Evolutionary conservation across 2,888 invertebrate species (phyloP).

Genomic region (Perizoma flavofasciatum): DNA sequence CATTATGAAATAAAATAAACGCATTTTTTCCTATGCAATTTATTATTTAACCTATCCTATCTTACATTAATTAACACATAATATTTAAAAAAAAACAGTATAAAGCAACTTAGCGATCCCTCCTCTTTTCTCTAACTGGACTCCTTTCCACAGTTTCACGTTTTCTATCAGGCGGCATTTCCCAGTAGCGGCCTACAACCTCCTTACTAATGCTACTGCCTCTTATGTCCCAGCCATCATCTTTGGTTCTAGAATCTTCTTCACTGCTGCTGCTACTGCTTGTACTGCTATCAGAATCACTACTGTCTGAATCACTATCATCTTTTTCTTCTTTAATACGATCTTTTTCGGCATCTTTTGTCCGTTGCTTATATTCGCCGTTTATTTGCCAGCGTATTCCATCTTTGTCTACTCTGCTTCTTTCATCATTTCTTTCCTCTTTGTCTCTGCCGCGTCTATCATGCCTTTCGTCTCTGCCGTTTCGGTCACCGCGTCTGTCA

Average conservation of each 20-base stretch:
- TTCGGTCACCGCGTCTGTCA: conserved; percentile 28
- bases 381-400: conserved; percentile 27
- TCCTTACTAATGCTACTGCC: conserved; percentile 39
- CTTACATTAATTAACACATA: conserved; percentile 17
- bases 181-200: conserved; percentile 49
- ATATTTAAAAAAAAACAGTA: too few relatives aligned
- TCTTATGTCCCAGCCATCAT: conserved; percentile 52
- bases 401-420: conserved; percentile 28
- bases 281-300: conserved; percentile 27
- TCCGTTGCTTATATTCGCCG: conserved; percentile 21
- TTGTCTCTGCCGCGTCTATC: conserved; percentile 14
- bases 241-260: conserved; percentile 27
- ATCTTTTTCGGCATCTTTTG: conserved; percentile 2
- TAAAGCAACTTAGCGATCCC: conserved; percentile 23
- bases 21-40: conserved; percentile 7
- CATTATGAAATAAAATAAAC: not conserved
- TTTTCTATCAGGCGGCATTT: conserved; percentile 41
- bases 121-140: conserved; percentile 27
- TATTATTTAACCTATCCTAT: conserved; percentile 11
- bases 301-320: conserved; percentile 26
- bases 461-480: conserved; percentile 24
- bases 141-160: conserved; percentile 34
- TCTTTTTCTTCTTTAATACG: conserved; percentile 9
- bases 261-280: conserved; percentile 26
- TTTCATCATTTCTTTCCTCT: conserved; percentile 20